These are phyloP conservation scores for Lasaia peninsularis DNA, from an alignment of 1,140 invertebrate genomes.

Conservation along the genomic window DNA sequence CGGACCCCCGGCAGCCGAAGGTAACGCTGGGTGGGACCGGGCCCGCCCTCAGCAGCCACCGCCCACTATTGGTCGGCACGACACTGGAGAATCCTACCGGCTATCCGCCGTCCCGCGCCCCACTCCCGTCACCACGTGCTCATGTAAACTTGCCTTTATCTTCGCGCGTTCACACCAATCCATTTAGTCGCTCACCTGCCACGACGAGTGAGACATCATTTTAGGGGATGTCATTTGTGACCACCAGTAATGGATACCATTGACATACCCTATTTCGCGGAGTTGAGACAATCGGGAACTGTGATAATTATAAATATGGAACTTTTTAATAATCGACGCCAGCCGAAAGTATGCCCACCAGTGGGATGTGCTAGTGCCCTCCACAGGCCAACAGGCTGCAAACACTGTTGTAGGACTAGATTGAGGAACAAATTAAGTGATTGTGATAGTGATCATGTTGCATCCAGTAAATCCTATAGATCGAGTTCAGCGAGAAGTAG, in stretches of 20 bases:
- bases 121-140: constrained; percentile 52
- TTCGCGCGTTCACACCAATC: constrained; percentile 60
- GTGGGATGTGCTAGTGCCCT: constrained; percentile 29
- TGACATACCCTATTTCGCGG: constrained; percentile 56
- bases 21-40: constrained; percentile 45
- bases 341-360: constrained; percentile 29
- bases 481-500: constrained; percentile 58
- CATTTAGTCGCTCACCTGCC: constrained; percentile 67
- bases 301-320: constrained; percentile 66
- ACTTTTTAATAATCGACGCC: constrained; percentile 35
- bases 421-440: constrained; percentile 62
- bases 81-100: constrained; percentile 38
- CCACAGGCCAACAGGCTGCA: constrained; percentile 49
- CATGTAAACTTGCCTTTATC: constrained; percentile 58
- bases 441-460: constrained; percentile 68
- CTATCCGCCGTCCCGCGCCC: constrained; percentile 50
- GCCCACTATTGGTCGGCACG: constrained; percentile 46
- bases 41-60: constrained; percentile 41
- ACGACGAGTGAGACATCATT: constrained; percentile 60
- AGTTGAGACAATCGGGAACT: constrained; percentile 51
- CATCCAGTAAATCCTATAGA: constrained; percentile 52
- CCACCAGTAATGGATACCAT: constrained; percentile 56
- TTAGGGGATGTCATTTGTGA: constrained; percentile 62
- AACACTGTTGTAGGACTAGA: constrained; percentile 64
- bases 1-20: constrained; percentile 39